Percentiles rank a stretch among this genome's conserved stretches.
Conservation (phyloP, 2,113 vertebrate genomes). For the Ceratotherium simum region DNA sequence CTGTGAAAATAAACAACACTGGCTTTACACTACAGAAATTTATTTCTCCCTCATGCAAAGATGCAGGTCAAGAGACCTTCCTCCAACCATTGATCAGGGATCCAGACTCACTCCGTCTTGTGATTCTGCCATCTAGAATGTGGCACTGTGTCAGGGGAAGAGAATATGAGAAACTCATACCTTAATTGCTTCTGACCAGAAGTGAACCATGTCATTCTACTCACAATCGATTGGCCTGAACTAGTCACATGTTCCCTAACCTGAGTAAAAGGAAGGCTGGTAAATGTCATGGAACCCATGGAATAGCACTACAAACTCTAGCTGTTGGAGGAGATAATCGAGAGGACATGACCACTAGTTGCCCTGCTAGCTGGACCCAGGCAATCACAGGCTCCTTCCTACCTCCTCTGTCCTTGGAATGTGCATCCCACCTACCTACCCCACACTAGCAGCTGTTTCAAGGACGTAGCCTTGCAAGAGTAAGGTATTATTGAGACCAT, state of each 20-base stretch:
- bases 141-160: not conserved
- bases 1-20: not conserved
- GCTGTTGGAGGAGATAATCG: too few relatives aligned
- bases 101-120: not conserved
- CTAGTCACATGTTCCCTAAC: not conserved
- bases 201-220: not conserved
- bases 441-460: not conserved
- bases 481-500: not conserved
- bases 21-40: not conserved
- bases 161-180: not conserved
- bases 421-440: not conserved
- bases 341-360: not conserved
- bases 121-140: not conserved
- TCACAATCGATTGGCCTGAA: not conserved
- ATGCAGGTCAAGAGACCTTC: not conserved
- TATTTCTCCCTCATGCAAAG: not conserved
- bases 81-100: not conserved
- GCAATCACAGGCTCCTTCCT: not conserved
- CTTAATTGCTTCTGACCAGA: not conserved
- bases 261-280: not conserved
- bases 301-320: not conserved
- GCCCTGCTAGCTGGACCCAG: not conserved
- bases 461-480: not conserved
- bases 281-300: not conserved
- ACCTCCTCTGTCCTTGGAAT: not conserved